phyloP scores from a whole-genome alignment of 2,888 invertebrate genomes.

The Resseliella maxima region DNA sequence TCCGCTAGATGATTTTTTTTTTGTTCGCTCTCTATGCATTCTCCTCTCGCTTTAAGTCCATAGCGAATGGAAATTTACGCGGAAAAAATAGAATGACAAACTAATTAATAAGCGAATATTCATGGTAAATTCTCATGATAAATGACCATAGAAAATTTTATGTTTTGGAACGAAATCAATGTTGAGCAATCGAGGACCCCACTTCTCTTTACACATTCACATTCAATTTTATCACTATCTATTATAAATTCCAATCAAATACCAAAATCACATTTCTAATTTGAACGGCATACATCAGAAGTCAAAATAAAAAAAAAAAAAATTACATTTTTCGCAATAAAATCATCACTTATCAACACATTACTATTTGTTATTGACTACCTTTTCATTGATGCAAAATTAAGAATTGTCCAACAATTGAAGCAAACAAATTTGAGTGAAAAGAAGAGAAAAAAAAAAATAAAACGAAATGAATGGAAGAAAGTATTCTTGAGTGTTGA shows the following conservation, averaged over 20 bases:
- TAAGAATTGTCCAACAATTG: slow-evolving; percentile 36
- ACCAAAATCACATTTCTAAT: slow-evolving; percentile 15
- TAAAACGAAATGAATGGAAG: slow-evolving; percentile 49
- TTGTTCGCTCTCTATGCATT: neutral
- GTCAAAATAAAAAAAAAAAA: neutral
- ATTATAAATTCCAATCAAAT: slow-evolving; percentile 35
- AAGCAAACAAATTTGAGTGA: slow-evolving; percentile 47
- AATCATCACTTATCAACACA: no score
- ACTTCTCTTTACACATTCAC: neutral
- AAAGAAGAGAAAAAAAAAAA: slow-evolving; percentile 6
- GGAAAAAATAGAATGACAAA: neutral
- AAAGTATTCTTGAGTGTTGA: slow-evolving; percentile 53
- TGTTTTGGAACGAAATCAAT: neutral
- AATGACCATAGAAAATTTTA: neutral
- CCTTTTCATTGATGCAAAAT: slow-evolving; percentile 51
- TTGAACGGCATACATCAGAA: neutral
- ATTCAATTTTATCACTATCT: neutral
- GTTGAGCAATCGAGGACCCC: neutral
- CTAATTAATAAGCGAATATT: slow-evolving; percentile 7
- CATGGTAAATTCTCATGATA: neutral
- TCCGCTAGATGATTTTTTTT: neutral
- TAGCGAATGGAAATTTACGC: neutral
- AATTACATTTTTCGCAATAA: neutral
- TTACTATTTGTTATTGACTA: neutral
- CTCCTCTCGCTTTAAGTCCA: neutral